Base-by-base conservation (phyloP, 2,797 vertebrate genomes). In the Sebastes matsubarae region DNA sequence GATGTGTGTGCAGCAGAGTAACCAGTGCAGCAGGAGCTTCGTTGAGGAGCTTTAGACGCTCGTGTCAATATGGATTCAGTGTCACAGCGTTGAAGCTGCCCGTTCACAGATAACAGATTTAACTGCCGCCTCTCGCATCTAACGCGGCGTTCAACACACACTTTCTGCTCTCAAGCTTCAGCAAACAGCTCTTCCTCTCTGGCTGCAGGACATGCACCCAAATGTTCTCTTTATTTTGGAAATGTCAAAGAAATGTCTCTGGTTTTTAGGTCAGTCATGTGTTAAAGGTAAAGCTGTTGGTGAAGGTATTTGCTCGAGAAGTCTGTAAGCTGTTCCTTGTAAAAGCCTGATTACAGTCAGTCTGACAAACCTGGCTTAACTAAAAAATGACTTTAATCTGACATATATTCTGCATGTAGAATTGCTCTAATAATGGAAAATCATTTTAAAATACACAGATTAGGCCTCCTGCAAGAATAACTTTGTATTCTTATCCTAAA, bases 1-100 rank as follows among this genome's bases (percentile, higher is more conserved):
- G n/a, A 3, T 66, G 14, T 61, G 29, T n/a, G 18, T 61, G 61
- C n/a, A 67, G 81, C 69, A 72, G 34, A 38, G 25, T 57, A 68
- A 82, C 84, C 81, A 72, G 61, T 10, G 27, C 58, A 75, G 70
- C 58, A 34, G 34, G 36, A 68, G 68, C 54, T 82, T 54, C 64
- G 66, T 36, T 20, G 20, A 75, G 38, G 8, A 68, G 55, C 68
- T 68, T 81, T n/a, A 54, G 54, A 71, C 27, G 27, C 65, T 67
- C 7, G 7, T 32, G 52, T 77, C 12, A 5, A 80, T 65, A 32
- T 54, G 36, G 83, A 86, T 88, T 82, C 46, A 65, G 24, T 63
- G 69, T 72, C 42, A 42, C 74, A 36, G 25, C 13, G 54, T 20
- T 55, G 55, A 63, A 25, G 77, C 70, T 68, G 22, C 73, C 24